Percentiles rank a stretch among this genome's conserved stretches.
Evolutionary conservation across 1,140 invertebrate genomes (phyloP).

Genomic region (Triops longicaudatus): DNA sequence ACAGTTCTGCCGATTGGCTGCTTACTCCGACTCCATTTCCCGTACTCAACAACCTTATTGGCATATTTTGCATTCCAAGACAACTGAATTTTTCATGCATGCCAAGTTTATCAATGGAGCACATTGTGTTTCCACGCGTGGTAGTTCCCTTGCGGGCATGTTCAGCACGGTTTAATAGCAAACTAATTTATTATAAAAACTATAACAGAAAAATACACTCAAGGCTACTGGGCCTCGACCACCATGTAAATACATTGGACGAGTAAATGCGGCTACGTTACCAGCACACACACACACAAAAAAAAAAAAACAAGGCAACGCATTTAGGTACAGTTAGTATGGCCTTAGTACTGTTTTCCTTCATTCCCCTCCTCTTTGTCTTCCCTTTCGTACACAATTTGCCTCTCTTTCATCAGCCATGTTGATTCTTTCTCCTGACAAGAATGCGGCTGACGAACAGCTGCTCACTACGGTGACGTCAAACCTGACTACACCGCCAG

Average conservation of each 20-base stretch:
- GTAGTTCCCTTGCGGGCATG: no score
- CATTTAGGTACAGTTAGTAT: not conserved
- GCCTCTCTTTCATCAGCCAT: not conserved
- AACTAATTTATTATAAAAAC: no score
- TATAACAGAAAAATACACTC: no score
- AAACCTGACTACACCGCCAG: not conserved
- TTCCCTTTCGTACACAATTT: not conserved
- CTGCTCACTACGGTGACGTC: not conserved
- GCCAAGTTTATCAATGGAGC: not conserved
- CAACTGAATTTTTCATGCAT: not conserved
- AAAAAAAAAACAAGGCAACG: not conserved
- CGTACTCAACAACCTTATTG: not conserved
- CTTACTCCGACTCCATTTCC: not conserved
- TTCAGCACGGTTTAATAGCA: no score
- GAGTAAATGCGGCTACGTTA: not conserved
- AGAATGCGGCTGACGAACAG: not conserved
- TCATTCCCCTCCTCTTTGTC: conserved; percentile 5
- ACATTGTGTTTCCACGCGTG: not conserved
- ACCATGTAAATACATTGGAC: no score
- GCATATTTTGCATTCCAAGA: not conserved
- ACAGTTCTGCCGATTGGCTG: not conserved
- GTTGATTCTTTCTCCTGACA: not conserved
- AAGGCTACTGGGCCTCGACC: no score
- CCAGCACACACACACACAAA: not conserved
- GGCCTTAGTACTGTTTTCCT: not conserved